These are phyloP conservation scores for Hemiprocne comata DNA, from an alignment of 2,113 vertebrate genomes.

Conservation along the genomic window DNA sequence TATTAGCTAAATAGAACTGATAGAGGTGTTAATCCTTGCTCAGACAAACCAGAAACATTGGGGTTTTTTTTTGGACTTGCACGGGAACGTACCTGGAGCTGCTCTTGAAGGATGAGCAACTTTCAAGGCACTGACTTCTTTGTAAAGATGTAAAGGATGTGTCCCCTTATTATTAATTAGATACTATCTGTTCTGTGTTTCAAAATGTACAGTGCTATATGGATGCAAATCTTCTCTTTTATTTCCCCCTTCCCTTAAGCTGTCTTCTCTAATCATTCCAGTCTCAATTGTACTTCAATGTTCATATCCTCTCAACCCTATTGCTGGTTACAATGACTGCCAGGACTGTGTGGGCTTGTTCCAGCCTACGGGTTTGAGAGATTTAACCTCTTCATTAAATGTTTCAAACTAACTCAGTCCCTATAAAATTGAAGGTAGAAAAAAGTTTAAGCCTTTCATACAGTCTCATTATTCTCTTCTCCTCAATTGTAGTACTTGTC, in stretches of 20 bases:
- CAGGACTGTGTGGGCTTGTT: conserved; percentile 17
- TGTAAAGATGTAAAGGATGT: not conserved
- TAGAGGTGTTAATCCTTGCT: not conserved
- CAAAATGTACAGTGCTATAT: not conserved
- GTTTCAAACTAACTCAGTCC: conserved; percentile 15
- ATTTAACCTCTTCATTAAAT: conserved; percentile 50
- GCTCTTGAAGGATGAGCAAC: not conserved
- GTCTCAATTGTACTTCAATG: not conserved
- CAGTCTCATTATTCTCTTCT: conserved; percentile 57
- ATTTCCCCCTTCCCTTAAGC: not conserved
- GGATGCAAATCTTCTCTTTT: not conserved
- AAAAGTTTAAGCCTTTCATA: conserved; percentile 9
- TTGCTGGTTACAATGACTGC: not conserved
- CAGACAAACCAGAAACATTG: not conserved
- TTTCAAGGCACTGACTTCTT: not conserved
- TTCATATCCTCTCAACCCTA: not conserved
- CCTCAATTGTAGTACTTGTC: conserved; percentile 57
- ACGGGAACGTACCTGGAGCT: not conserved
- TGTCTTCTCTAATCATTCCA: not conserved
- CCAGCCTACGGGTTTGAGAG: not conserved
- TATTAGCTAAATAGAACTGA: not conserved
- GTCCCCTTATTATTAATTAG: not conserved
- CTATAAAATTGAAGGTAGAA: conserved; percentile 21
- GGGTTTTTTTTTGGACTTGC: not conserved
- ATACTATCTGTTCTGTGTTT: not conserved